A percentile compares a stretch with the other conserved stretches of the same genome.
Conservation (phyloP, 53 echinoderm and acorn worm species). For the Apostichopus leukothele region DNA sequence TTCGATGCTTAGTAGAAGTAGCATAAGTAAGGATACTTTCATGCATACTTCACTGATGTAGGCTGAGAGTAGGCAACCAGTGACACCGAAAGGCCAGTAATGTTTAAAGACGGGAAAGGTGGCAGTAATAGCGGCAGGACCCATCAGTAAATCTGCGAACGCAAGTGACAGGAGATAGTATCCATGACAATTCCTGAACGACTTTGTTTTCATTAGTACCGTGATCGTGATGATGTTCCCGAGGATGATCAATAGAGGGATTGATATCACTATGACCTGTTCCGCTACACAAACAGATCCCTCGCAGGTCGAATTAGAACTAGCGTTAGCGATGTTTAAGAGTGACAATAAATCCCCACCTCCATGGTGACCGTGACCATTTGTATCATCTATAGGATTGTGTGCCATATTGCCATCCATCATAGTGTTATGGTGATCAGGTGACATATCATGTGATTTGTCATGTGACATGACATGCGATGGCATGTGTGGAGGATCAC, state of each 20-base stretch:
- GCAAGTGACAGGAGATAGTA: conserved; percentile 58
- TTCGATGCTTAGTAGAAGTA: conserved; percentile 54
- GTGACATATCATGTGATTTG: neutral
- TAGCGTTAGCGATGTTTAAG: conserved; percentile 10
- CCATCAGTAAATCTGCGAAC: conserved; percentile 53
- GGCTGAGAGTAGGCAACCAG: conserved; percentile 36
- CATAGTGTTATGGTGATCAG: neutral
- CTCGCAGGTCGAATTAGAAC: neutral
- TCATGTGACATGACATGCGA: neutral
- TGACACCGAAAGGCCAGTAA: conserved; percentile 53
- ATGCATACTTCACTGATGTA: conserved; percentile 49
- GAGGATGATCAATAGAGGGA: conserved; percentile 39
- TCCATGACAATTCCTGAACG: conserved; percentile 57
- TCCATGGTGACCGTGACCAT: neutral
- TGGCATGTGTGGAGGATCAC: neutral
- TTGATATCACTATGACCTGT: neutral
- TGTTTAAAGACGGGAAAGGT: conserved; percentile 40
- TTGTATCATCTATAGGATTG: neutral
- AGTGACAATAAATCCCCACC: neutral
- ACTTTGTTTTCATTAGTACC: conserved; percentile 46
- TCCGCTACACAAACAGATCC: conserved; percentile 12
- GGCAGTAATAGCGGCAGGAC: conserved; percentile 37
- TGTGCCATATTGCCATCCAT: neutral
- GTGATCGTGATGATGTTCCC: conserved; percentile 52
- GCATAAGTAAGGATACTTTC: conserved; percentile 56